These are phyloP conservation scores for Nowickia ferox DNA, from an alignment of 2,888 invertebrate genomes.

Conservation along the genomic window DNA sequence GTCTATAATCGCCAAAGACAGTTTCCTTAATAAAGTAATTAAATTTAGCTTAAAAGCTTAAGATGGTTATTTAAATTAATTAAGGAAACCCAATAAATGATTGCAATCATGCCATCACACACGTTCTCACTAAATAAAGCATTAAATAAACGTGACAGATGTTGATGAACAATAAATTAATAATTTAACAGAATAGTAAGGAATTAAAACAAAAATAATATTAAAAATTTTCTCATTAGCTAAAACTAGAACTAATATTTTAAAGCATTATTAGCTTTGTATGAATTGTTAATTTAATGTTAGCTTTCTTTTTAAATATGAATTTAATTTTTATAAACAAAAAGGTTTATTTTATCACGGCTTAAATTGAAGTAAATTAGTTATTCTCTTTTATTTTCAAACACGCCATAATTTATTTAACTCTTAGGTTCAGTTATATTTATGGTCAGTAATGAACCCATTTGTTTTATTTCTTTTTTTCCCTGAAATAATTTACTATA, in stretches of 20 bases:
- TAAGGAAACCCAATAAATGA: slow-evolving; percentile 2
- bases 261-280: neutral
- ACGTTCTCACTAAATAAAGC: neutral
- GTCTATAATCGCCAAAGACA: slow-evolving; percentile 34
- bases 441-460: slow-evolving; percentile 52
- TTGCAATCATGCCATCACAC: neutral
- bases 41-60: slow-evolving; percentile 46
- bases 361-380: neutral
- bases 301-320: neutral
- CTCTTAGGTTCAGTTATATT: slow-evolving; percentile 38
- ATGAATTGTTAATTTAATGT: too few species aligned
- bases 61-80: slow-evolving; percentile 59
- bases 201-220: too few species aligned
- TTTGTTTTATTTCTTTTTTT: slow-evolving; percentile 43
- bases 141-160: slow-evolving; percentile 16
- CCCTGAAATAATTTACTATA: neutral
- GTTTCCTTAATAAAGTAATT: slow-evolving; percentile 55
- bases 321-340: neutral
- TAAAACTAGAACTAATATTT: too few species aligned
- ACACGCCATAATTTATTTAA: slow-evolving; percentile 62
- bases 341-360: neutral
- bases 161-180: neutral
- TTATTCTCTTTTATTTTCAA: slow-evolving; percentile 38
- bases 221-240: neutral
- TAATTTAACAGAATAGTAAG: neutral